These are phyloP conservation scores for Seriola aureovittata DNA, from an alignment of 2,113 vertebrate genomes.

Conservation along the genomic window DNA sequence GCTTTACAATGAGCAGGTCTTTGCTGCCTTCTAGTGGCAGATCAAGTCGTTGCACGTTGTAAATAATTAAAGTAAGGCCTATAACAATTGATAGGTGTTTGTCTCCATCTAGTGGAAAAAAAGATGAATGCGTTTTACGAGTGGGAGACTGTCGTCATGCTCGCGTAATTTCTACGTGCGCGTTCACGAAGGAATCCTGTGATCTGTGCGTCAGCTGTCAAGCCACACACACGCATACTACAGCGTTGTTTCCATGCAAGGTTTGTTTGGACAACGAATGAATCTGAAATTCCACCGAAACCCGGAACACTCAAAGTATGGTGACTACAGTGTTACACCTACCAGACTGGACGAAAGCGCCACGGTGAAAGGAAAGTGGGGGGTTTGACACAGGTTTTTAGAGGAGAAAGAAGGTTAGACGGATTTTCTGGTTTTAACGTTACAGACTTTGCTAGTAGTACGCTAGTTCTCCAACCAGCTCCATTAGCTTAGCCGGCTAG, in stretches of 20 bases:
- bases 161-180: conserved; percentile 65
- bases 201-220: conserved; percentile 69
- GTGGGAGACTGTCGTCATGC: neutral
- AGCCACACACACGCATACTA: conserved; percentile 32
- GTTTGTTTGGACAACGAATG: conserved; percentile 68
- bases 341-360: neutral
- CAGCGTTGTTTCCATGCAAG: conserved; percentile 50
- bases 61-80: too few species aligned
- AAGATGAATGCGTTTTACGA: neutral
- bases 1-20: conserved; percentile 1
- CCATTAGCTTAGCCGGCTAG: conserved; percentile 65
- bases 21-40: conserved; percentile 58
- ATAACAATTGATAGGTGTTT: conserved; percentile 9
- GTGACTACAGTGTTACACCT: neutral
- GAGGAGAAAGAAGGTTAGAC: neutral
- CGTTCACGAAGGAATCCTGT: conserved; percentile 57
- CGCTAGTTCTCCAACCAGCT: conserved; percentile 59
- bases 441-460: conserved; percentile 48
- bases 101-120: conserved; percentile 60
- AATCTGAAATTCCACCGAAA: conserved; percentile 41
- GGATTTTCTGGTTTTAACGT: conserved; percentile 38
- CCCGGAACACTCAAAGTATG: conserved; percentile 29
- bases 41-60: neutral
- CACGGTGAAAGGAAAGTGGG: neutral
- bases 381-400: neutral